Conservation (phyloP, 2,888 invertebrate species). For the Nomada hirtipes region DNA sequence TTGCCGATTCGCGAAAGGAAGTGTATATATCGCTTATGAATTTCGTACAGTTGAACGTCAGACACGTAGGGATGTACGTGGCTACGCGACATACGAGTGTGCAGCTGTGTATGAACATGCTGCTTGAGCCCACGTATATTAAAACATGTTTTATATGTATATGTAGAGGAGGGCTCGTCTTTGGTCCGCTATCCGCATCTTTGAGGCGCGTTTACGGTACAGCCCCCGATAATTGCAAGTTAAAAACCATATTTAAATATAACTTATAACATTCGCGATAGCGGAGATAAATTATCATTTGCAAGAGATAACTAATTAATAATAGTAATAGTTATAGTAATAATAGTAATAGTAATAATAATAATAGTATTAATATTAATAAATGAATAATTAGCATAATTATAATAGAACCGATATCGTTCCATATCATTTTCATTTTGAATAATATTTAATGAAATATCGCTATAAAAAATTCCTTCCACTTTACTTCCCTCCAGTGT, state of each 20-base stretch:
- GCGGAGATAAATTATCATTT: conserved; percentile 75
- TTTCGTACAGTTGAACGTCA: conserved; percentile 39
- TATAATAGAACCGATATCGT: conserved; percentile 62
- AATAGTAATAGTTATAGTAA: conserved; percentile 67
- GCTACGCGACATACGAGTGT: conserved; percentile 65
- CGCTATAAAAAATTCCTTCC: conserved; percentile 71
- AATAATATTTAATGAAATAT: conserved; percentile 72
- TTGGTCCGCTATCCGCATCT: conserved; percentile 78
- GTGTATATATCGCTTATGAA: conserved; percentile 50
- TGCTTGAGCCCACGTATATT: conserved; percentile 65
- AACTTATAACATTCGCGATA: conserved; percentile 77
- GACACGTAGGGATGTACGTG: conserved; percentile 35
- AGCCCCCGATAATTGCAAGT: conserved; percentile 73
- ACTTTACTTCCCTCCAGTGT: conserved; percentile 41
- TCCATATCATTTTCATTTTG: conserved; percentile 52
- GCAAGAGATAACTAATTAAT: conserved; percentile 72
- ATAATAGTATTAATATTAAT: conserved; percentile 58
- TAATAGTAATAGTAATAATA: conserved; percentile 65
- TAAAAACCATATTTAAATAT: conserved; percentile 75
- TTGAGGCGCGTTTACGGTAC: conserved; percentile 71
- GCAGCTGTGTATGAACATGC: conserved; percentile 65
- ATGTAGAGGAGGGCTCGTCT: conserved; percentile 75
- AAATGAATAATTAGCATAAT: conserved; percentile 49
- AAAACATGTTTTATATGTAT: conserved; percentile 54
- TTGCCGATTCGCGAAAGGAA: conserved; percentile 61